Conservation (phyloP, 2,797 vertebrate species). For the Hydrocynus forskahlii region DNA sequence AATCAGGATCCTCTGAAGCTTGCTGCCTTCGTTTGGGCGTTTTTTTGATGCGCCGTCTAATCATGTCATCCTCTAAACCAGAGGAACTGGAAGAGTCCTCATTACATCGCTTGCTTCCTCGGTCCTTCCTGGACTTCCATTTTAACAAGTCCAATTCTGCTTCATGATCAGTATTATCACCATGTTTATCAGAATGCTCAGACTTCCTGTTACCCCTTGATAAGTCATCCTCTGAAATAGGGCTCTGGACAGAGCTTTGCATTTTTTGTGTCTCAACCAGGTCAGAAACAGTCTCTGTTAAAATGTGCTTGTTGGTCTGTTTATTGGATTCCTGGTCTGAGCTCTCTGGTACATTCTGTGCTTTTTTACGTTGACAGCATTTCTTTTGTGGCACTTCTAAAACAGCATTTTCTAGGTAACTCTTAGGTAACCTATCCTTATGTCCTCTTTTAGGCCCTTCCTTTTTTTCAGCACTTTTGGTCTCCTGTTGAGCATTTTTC, state of each 20-base stretch:
- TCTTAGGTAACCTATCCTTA: background rate
- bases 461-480: background rate
- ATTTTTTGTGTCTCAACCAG: background rate
- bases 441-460: background rate
- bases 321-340: slow-evolving; percentile 2
- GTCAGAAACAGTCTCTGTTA: background rate
- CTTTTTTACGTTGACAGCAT: background rate
- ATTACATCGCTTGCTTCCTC: too few relatives aligned
- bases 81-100: background rate
- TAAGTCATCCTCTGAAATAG: background rate
- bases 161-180: background rate
- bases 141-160: background rate
- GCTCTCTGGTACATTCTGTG: background rate
- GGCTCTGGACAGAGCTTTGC: background rate
- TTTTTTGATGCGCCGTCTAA: background rate
- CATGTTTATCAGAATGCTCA: background rate
- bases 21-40: background rate
- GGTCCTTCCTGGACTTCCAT: background rate
- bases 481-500: background rate
- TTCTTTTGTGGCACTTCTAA: background rate
- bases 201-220: background rate
- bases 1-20: background rate
- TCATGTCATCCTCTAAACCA: background rate
- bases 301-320: background rate
- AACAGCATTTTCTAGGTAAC: background rate